Percentiles rank a stretch among this genome's conserved stretches.
Evolutionary conservation across 2,113 vertebrate species (phyloP).

Genomic region (Gasterosteus nipponicus): DNA sequence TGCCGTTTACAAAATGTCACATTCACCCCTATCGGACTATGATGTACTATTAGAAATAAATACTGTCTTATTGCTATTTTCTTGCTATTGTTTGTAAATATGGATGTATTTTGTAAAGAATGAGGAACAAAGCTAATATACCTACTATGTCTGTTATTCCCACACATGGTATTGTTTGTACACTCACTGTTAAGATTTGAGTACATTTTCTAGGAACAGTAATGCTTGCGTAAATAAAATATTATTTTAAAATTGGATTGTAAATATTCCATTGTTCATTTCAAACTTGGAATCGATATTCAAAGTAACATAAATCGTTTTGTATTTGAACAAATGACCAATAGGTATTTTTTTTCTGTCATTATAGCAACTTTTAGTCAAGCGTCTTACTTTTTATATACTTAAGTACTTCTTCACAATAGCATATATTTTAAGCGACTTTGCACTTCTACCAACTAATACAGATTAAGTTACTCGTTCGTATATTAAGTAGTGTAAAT

Average conservation of each 20-base stretch:
- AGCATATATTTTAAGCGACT: not conserved
- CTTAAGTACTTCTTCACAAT: not conserved
- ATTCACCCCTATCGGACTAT: not conserved
- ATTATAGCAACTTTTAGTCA: not conserved
- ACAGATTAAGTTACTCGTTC: not conserved
- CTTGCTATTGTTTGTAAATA: not conserved
- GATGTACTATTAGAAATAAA: not conserved
- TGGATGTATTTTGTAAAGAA: not conserved
- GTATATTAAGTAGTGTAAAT: not conserved
- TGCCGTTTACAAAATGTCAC: not conserved
- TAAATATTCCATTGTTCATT: not conserved
- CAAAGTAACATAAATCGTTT: conserved; percentile 14
- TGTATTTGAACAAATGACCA: not conserved
- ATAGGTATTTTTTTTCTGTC: not conserved
- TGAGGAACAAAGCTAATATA: conserved; percentile 2
- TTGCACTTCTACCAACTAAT: not conserved
- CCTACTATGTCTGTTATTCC: conserved; percentile 1
- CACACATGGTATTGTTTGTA: not conserved
- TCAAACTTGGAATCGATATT: not conserved
- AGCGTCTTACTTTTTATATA: not conserved
- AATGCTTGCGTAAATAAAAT: not conserved
- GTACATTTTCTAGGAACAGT: not conserved
- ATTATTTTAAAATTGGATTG: not conserved
- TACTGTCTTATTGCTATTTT: not conserved
- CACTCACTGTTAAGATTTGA: not conserved